Percentiles rank a stretch among this genome's conserved stretches.
These are phyloP conservation scores for Forbesichthys agassizii DNA, from an alignment of 2,113 vertebrate genomes.

Conservation along the genomic window DNA sequence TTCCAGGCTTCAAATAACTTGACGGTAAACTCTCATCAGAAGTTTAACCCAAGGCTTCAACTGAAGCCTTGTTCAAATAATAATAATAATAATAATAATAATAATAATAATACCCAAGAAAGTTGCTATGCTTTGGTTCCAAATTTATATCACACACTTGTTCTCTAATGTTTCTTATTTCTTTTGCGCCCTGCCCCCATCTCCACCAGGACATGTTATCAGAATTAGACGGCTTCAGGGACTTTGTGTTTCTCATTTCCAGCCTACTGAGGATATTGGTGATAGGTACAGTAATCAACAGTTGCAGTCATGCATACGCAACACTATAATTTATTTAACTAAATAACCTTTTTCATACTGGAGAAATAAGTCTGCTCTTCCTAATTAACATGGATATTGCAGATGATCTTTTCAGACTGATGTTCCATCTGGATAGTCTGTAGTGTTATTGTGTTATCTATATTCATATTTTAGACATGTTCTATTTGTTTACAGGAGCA, in stretches of 20 bases:
- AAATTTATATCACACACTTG: background rate
- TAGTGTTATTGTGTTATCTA: background rate
- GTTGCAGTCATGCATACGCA: background rate
- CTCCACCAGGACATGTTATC: slow-evolving; percentile 49
- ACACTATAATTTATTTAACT: background rate
- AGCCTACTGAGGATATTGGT: slow-evolving; percentile 73
- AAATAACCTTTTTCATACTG: slow-evolving; percentile 4
- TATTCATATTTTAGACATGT: background rate
- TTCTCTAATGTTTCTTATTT: background rate
- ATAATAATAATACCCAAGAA: too few relatives aligned
- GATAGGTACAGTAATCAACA: slow-evolving; percentile 54
- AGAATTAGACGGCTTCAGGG: slow-evolving; percentile 70
- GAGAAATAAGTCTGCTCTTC: slow-evolving; percentile 18
- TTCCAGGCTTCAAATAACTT: slow-evolving; percentile 70
- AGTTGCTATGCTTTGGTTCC: background rate
- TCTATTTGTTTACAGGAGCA: slow-evolving; percentile 24
- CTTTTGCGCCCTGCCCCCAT: background rate
- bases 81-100: too few relatives aligned
- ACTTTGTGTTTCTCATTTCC: slow-evolving; percentile 73
- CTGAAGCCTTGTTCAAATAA: too few relatives aligned
- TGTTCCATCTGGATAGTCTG: background rate
- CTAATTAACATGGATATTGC: background rate
- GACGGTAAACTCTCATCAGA: slow-evolving; percentile 35
- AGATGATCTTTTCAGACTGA: background rate
- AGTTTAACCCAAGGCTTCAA: too few relatives aligned